These are phyloP conservation scores for Pocillopora verrucosa DNA, from an alignment of 64 coral and sea anemone genomes.

Conservation along the genomic window DNA sequence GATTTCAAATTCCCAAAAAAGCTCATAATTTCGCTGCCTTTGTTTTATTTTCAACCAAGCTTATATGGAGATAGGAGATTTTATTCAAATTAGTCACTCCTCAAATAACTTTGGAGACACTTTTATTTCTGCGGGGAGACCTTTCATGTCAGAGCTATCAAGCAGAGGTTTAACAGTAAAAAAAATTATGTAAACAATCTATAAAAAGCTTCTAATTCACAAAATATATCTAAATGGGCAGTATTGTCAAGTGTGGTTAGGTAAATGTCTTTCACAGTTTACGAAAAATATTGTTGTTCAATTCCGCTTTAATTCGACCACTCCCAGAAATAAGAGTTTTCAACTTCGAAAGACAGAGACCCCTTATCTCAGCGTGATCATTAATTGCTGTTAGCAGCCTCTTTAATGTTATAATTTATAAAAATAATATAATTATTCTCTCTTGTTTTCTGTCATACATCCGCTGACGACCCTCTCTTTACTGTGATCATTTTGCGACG, in stretches of 20 bases:
- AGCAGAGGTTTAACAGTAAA: too few species aligned
- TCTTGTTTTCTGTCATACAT: conserved; percentile 8
- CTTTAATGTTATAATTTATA: background rate
- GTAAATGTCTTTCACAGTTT: background rate
- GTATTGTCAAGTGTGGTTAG: background rate
- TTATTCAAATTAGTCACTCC: too few species aligned
- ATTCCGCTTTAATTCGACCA: background rate
- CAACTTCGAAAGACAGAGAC: background rate
- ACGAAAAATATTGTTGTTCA: background rate
- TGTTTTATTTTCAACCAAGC: too few species aligned
- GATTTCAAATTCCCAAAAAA: too few species aligned
- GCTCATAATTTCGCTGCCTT: too few species aligned
- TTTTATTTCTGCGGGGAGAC: too few species aligned
- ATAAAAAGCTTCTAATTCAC: too few species aligned
- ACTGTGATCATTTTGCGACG: background rate
- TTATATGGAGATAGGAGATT: too few species aligned
- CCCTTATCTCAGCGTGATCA: background rate
- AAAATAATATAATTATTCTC: conserved; percentile 1
- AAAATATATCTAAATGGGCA: background rate
- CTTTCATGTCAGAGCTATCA: too few species aligned
- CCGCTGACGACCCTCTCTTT: conserved; percentile 5
- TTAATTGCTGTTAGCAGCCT: background rate
- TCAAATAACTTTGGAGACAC: too few species aligned
- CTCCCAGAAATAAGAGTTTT: background rate
- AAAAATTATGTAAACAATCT: too few species aligned